Conservation (phyloP, 2,888 invertebrate species). For the Himalopsyche kuldschensis region DNA sequence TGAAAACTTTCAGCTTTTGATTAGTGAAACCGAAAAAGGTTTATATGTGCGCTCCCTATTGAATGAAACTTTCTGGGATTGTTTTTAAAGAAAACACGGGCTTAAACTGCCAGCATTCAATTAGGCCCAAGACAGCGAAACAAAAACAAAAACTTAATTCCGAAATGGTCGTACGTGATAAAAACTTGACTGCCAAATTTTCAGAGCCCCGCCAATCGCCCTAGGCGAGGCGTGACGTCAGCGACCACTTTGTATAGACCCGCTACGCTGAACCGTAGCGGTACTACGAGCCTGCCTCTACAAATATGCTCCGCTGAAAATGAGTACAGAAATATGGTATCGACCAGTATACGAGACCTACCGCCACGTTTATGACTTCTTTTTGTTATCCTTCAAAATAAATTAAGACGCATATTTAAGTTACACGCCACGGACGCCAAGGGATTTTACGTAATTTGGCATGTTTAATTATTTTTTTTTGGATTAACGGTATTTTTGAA, state of each 20-base stretch:
- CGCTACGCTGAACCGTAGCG: neutral
- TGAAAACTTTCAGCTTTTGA: neutral
- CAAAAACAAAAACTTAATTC: conserved; percentile 3
- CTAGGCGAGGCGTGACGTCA: conserved; percentile 2
- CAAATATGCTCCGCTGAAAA: neutral
- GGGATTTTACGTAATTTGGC: neutral
- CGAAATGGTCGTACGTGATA: neutral
- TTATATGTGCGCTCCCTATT: neutral
- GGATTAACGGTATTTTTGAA: neutral
- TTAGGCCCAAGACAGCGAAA: neutral
- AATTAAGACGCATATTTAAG: neutral
- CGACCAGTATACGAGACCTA: neutral
- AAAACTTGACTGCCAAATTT: neutral
- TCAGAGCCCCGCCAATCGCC: neutral
- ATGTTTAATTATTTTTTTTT: neutral
- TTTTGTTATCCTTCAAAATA: neutral
- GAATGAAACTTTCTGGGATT: neutral
- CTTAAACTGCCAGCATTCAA: neutral
- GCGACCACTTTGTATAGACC: neutral
- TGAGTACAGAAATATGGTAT: neutral
- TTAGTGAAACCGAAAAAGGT: neutral
- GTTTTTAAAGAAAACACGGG: neutral
- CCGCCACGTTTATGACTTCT: neutral
- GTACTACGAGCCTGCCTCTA: neutral
- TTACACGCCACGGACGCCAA: neutral